Base-by-base conservation (phyloP, 1,140 invertebrate species). In the Lepidurus couesii region DNA sequence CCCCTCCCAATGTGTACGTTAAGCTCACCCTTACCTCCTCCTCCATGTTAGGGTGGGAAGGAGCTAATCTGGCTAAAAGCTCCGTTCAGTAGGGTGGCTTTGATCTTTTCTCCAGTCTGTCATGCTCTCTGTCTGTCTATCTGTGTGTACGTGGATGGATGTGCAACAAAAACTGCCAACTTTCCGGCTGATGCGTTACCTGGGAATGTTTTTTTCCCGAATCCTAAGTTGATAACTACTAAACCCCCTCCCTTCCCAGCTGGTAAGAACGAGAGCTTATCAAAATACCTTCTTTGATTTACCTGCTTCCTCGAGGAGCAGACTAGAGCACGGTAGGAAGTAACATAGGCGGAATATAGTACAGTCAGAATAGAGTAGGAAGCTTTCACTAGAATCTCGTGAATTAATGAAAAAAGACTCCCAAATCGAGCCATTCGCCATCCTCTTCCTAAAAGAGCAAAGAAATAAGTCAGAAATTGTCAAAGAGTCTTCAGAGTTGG, bases 21-120 rank as follows among this genome's bases (percentile, higher is more conserved):
- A 16, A n/a, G 16, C 53, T 65, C 53, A 65, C 45, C 45, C 45
- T 45, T 43, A 45, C 26, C 10, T 65, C 8, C 42, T 73, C 42
- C 13, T 4, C 16, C 16, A 65, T 2, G 53, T 65, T 65, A 7
- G 53, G 21, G 16, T 13, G 4, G 53, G n/a, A 21, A 21, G 53
- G 21, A 65, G 53, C 53, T 65, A 65, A 65, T 65, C 53, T 65
- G 53, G 53, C 53, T 65, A 65, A 65, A 65, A 65, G 53, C 53
- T 21, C 21, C 53, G 16, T 13, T 65, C 21, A 13, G 21, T 65
- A 21, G 53, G 53, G 53, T 65, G 53, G 53, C 13, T 65, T 65
- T 65, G 53, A 65, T 65, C 53, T 65, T 65, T 65, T 65, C 53
- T 65, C 21, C 13, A 16, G 16, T 21, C 53, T 65, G 16, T 21